Evolutionary conservation across 2,888 invertebrate species (phyloP).

Genomic region (Tinea semifulvella): DNA sequence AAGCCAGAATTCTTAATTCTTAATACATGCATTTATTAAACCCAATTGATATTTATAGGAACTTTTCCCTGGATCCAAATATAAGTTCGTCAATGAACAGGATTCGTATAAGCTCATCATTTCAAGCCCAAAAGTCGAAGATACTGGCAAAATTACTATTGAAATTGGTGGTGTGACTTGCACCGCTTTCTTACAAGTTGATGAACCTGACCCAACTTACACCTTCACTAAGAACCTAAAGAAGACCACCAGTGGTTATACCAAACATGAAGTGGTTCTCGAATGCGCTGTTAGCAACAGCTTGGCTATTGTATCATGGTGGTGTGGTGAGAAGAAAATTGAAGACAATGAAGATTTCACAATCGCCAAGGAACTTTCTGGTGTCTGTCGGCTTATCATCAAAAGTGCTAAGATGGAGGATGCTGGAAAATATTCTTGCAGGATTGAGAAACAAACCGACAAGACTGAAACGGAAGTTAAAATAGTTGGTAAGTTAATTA

Average conservation of each 20-base stretch:
- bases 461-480: slow-evolving; percentile 84
- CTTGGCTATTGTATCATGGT: slow-evolving; percentile 95
- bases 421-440: slow-evolving; percentile 89
- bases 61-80: slow-evolving; percentile 95
- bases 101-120: slow-evolving; percentile 93
- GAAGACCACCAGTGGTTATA: slow-evolving; percentile 89
- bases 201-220: slow-evolving; percentile 95
- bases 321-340: slow-evolving; percentile 81
- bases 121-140: slow-evolving; percentile 91
- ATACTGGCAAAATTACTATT: slow-evolving; percentile 95
- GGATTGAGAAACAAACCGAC: slow-evolving; percentile 87
- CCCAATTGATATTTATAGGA: slow-evolving; percentile 69
- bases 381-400: slow-evolving; percentile 88
- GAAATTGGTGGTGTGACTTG: slow-evolving; percentile 92
- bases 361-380: slow-evolving; percentile 92
- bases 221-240: slow-evolving; percentile 91
- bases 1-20: not conserved
- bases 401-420: slow-evolving; percentile 85
- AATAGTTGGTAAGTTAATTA: slow-evolving; percentile 71
- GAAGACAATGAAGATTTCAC: slow-evolving; percentile 83
- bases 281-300: slow-evolving; percentile 95
- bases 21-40: not conserved
- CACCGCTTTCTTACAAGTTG: slow-evolving; percentile 93
- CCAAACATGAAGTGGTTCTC: slow-evolving; percentile 87
- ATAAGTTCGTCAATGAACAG: slow-evolving; percentile 93